Base-by-base conservation (phyloP, 2,113 vertebrate species). In the Myocastor coypus region DNA sequence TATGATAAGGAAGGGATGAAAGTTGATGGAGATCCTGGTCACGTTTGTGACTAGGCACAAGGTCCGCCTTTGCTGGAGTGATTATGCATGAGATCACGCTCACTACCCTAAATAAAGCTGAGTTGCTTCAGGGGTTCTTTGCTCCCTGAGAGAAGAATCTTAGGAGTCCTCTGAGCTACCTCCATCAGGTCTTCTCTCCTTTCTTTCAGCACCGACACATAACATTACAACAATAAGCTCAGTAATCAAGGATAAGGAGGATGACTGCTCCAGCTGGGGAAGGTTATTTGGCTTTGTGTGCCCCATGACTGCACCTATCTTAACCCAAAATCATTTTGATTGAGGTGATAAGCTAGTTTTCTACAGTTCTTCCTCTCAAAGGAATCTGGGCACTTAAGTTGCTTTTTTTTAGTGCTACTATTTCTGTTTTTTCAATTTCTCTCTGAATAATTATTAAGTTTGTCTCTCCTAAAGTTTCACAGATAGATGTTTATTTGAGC, bases 361-460 rank as follows among this genome's bases (percentile, higher is more conserved):
- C 61, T 77, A 52, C 94, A 50, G 26, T 32, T 83, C 13, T 92
- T 97, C 61, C 85, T 92, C 32, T 37, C n/a, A 68, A 78, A 75
- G 50, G 50, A 82, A 83, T 80, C 42, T 75, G 69, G 75, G n/a
- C 77, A 93, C 89, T 61, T 37, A 40, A 92, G 87, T 83, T 95
- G 73, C 57, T 83, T 82, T 57, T 57, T 46, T 42, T 37, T 28
- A 32, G 50, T 30, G 20, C 12, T 90, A 57, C 83, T 84, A 87
- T 69, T 94, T 94, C 94, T 96, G 20, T 61, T 83, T 92, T 34
- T 46, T 34, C n/a, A 0, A 14, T 92, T 97, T 96, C 52, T 94
- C 69, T 92, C 97, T 98, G 81, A 85, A 87, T 16, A 88, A 96
- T 83, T 92, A 63, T 40, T 85, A 87, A 82, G 34, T 75, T 17